phyloP scores from a whole-genome alignment of 2,113 vertebrate genomes.

The Glaucomys volans region DNA sequence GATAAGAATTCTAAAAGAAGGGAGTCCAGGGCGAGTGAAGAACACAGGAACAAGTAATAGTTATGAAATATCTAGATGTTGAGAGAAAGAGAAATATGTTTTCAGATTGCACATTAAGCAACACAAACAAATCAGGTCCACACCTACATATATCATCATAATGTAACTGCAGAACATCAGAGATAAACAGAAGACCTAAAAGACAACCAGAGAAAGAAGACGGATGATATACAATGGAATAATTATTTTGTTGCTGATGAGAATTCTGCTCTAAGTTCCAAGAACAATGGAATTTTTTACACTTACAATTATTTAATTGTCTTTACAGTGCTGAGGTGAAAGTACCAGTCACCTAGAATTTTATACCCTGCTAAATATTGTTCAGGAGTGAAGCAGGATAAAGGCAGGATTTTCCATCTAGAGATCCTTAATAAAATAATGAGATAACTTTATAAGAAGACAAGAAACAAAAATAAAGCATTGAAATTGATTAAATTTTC shows the following conservation, averaged over 20 bases:
- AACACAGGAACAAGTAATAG: not conserved
- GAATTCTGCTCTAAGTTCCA: not conserved
- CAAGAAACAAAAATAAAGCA: not conserved
- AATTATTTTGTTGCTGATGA: not conserved
- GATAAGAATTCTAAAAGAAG: not conserved
- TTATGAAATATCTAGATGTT: not conserved
- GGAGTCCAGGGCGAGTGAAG: no score
- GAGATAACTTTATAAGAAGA: not conserved
- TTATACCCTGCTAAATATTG: not conserved
- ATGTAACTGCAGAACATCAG: not conserved
- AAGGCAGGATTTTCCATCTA: not conserved
- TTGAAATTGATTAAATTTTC: not conserved
- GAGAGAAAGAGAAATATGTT: not conserved
- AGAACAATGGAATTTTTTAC: not conserved
- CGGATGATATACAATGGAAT: not conserved
- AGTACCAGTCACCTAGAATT: not conserved
- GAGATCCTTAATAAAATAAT: not conserved
- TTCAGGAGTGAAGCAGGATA: not conserved
- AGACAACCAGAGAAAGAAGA: not conserved
- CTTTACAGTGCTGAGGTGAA: not conserved
- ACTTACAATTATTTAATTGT: no score
- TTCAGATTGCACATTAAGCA: not conserved
- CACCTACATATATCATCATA: not conserved
- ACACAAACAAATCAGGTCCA: not conserved
- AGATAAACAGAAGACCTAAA: not conserved